A percentile compares a stretch with the other conserved stretches of the same genome.
phyloP scores from a whole-genome alignment of 2,797 vertebrate species.

The Artibeus lituratus region DNA sequence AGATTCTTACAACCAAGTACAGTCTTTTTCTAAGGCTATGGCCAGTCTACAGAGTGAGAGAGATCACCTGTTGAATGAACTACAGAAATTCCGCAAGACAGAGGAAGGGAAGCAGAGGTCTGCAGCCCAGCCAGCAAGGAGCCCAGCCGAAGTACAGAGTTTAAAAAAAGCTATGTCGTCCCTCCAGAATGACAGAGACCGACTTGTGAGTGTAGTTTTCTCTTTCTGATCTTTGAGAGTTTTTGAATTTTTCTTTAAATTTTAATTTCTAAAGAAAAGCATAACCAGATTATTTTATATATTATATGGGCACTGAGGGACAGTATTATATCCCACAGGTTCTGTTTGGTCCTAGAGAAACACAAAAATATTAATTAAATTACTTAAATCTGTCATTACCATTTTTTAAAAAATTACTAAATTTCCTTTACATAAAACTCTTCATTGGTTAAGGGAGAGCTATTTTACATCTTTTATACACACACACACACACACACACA shows the following conservation, averaged over 20 bases:
- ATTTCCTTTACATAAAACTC: constrained; percentile 5
- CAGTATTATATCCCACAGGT: neutral
- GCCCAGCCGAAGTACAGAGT: constrained; percentile 88
- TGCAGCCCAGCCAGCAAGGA: constrained; percentile 58
- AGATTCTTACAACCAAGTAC: constrained; percentile 82
- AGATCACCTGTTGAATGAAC: constrained; percentile 77
- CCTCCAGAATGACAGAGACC: constrained; percentile 93
- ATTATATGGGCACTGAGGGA: neutral
- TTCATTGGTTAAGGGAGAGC: neutral
- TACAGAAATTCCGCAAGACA: constrained; percentile 62
- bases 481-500: neutral
- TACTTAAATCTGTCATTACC: neutral
- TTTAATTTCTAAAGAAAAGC: constrained; percentile 18
- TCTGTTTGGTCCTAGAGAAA: neutral
- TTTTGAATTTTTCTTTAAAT: constrained; percentile 34
- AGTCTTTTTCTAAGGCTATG: constrained; percentile 82
- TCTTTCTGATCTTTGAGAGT: neutral
- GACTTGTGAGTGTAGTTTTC: constrained; percentile 86
- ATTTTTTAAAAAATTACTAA: neutral
- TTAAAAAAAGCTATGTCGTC: constrained; percentile 94
- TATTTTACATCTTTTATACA: constrained; percentile 1
- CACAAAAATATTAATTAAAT: constrained; percentile 21
- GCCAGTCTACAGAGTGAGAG: constrained; percentile 87
- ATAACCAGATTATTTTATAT: neutral
- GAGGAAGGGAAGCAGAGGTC: constrained; percentile 76